Evolutionary conservation across 2,888 invertebrate species (phyloP), one percentile per base, ranked within the genome.

Genomic region (Eristalinus aeneus): DNA sequence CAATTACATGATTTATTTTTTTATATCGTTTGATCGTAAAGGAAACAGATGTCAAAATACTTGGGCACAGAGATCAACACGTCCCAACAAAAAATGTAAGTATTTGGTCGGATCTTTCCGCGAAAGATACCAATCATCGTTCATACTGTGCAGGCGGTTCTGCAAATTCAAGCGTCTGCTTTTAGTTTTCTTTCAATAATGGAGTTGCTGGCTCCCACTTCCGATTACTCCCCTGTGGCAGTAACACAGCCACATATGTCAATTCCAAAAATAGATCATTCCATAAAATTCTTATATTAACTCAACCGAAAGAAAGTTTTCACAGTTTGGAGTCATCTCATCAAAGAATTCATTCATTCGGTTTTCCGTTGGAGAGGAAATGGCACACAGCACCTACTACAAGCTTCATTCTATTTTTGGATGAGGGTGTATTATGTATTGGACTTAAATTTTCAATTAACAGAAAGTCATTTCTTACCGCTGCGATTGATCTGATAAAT

Each of bases 211-310:
- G 16, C 76, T 77, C 76, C 73, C 60, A 22, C 20, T 65, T 74
- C 72, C 73, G 68, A 75, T 58, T 46, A 67, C 32, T 67, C 31
- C 53, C 60, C 73, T 36, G 46, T 81, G 82, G 74, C 65, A 74
- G 72, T 81, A 65, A 74, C 82, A 67, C 74, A 82, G 77, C 82
- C 86, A 82, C 86, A 86, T 82, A 86, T 86, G 86, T 86, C 74
- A 77, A 77, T 61, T 74, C 82, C 73, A 34, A 78, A 86, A 86
- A 86, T 86, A 86, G 86, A 58, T 67, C 71, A 34, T 46, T 72
- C 72, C 76, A 77, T 76, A 84, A 84, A 80, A 80, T 74, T 36
- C 69, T 79, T 34, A 56, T 60, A 73, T 81, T 73, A 77, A 85
- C 81, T 72, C 39, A 68, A 73, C 58, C 68, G 63, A 68, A 64